A percentile compares a stretch with the other conserved stretches of the same genome.
These are phyloP conservation scores for Allygus modestus DNA, from an alignment of 2,888 invertebrate species.

Conservation along the genomic window DNA sequence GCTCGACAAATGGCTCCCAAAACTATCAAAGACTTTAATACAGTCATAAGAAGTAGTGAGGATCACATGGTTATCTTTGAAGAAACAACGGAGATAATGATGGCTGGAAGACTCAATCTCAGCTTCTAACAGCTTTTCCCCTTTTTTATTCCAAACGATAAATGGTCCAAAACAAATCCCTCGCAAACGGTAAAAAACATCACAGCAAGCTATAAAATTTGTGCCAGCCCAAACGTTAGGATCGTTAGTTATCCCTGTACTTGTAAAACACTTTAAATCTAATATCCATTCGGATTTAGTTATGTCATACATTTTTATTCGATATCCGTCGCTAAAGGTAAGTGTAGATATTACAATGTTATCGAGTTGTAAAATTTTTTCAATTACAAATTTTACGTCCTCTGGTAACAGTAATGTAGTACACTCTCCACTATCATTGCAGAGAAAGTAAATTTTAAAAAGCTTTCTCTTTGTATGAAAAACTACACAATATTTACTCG, in stretches of 20 bases:
- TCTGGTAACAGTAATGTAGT: not conserved
- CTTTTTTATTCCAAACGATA: conserved; percentile 28
- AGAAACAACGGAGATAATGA: conserved; percentile 46
- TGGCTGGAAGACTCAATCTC: conserved; percentile 30
- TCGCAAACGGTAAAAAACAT: conserved; percentile 27
- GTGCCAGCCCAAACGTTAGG: conserved; percentile 34
- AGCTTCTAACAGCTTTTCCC: not conserved
- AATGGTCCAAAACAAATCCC: conserved; percentile 48
- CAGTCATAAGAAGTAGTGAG: conserved; percentile 22
- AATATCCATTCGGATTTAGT: not conserved
- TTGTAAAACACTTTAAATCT: conserved; percentile 11
- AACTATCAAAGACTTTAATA: not conserved
- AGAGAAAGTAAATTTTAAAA: not conserved
- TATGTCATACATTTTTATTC: not conserved
- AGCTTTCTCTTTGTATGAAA: not conserved
- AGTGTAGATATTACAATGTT: conserved; percentile 4
- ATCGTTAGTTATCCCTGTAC: conserved; percentile 41
- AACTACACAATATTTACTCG: not conserved
- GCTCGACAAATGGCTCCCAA: not conserved
- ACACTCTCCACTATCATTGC: not conserved
- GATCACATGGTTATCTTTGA: conserved; percentile 4
- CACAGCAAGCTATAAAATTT: conserved; percentile 43
- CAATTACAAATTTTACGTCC: conserved; percentile 29
- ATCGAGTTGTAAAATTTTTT: conserved; percentile 20
- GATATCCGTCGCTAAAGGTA: not conserved